Evolutionary conservation across 2,113 vertebrate species (phyloP).

Genomic region (Pteropus alecto): DNA sequence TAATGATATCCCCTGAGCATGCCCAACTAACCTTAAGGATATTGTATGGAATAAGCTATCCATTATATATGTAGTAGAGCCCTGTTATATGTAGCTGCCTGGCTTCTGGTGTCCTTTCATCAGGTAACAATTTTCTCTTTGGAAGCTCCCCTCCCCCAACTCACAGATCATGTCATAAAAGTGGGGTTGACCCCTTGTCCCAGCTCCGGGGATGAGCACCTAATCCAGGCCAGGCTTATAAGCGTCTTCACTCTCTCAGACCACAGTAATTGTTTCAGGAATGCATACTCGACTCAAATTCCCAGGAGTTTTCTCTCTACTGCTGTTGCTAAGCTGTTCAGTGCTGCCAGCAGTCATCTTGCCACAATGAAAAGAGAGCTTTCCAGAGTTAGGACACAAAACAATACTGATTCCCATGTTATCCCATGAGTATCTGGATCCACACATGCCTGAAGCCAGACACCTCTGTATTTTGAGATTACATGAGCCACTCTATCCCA

Average conservation of each 20-base stretch:
- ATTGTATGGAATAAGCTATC: constrained; percentile 44
- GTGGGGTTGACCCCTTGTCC: neutral
- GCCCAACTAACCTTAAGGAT: constrained; percentile 24
- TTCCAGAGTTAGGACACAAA: neutral
- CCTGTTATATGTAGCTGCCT: neutral
- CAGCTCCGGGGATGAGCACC: neutral
- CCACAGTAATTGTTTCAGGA: neutral
- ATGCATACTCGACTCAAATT: neutral
- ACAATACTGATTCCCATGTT: neutral
- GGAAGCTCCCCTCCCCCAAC: neutral
- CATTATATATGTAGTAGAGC: constrained; percentile 1
- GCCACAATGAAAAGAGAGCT: neutral
- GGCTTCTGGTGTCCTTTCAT: constrained; percentile 30
- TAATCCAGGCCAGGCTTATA: neutral
- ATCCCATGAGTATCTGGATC: neutral
- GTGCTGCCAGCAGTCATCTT: neutral
- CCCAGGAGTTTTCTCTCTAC: neutral
- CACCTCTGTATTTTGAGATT: neutral
- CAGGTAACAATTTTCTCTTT: neutral
- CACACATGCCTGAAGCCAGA: neutral
- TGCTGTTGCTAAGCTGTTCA: neutral
- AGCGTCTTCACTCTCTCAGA: neutral
- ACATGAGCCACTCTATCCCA: neutral
- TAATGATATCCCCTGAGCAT: constrained; percentile 30
- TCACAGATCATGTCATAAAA: neutral